Percentiles rank a stretch among this genome's conserved stretches.
Evolutionary conservation across 1,140 invertebrate genomes (phyloP).

Genomic region (Seison nebaliae): DNA sequence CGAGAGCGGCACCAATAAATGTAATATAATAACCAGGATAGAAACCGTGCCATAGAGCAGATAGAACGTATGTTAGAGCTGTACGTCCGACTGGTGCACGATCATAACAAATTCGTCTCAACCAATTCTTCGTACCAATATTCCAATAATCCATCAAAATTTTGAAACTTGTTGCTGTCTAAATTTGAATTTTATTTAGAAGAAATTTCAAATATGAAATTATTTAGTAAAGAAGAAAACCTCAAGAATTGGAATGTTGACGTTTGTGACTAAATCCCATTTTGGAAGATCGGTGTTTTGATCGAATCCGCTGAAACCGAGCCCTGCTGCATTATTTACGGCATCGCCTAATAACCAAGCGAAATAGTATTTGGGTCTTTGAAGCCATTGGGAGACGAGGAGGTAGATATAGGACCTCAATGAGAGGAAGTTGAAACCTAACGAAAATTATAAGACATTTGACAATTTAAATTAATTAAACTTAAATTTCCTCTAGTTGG

Average conservation of each 20-base stretch:
- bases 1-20: slow-evolving; percentile 57
- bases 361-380: slow-evolving; percentile 69
- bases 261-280: slow-evolving; percentile 71
- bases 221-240: slow-evolving; percentile 29
- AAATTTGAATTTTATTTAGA: slow-evolving; percentile 10
- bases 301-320: slow-evolving; percentile 60
- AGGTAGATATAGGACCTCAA: too few relatives aligned
- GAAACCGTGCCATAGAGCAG: slow-evolving; percentile 80
- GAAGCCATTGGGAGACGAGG: slow-evolving; percentile 30
- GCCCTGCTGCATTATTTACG: slow-evolving; percentile 66
- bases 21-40: slow-evolving; percentile 88
- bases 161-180: slow-evolving; percentile 49
- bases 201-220: neutral
- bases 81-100: slow-evolving; percentile 35
- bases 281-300: slow-evolving; percentile 34
- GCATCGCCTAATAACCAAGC: slow-evolving; percentile 65
- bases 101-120: slow-evolving; percentile 57
- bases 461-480: too few relatives aligned
- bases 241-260: slow-evolving; percentile 62
- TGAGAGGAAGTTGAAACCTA: too few relatives aligned
- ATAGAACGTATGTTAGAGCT: slow-evolving; percentile 50
- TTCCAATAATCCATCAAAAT: slow-evolving; percentile 64
- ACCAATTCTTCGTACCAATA: slow-evolving; percentile 50
- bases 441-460: too few relatives aligned
- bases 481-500: too few relatives aligned